Evolutionary conservation across 2,797 vertebrate genomes (phyloP).

Genomic region (Propithecus perrieri): DNA sequence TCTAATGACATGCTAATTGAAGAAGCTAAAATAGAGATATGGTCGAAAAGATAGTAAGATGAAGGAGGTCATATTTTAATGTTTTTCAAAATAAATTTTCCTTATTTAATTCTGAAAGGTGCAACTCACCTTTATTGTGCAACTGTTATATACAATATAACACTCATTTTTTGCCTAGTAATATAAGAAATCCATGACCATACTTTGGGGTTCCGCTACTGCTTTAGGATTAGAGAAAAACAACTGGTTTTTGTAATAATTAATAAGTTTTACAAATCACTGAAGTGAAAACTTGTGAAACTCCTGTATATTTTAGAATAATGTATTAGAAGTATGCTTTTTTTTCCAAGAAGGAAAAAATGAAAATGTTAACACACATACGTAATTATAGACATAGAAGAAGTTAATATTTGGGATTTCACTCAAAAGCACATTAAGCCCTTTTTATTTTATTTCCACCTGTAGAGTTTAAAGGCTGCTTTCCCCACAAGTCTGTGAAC

Average conservation of each 20-base stretch:
- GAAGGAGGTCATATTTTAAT: conserved; percentile 30
- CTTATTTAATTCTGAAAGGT: conserved; percentile 49
- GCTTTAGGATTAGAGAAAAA: conserved; percentile 39
- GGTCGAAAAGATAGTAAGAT: neutral
- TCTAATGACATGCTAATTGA: conserved; percentile 62
- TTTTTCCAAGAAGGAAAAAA: neutral
- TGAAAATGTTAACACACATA: neutral
- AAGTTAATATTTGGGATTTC: conserved; percentile 29
- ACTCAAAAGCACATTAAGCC: neutral
- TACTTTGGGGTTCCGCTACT: conserved; percentile 10
- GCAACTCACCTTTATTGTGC: neutral
- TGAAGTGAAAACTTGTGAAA: conserved; percentile 56
- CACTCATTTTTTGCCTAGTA: conserved; percentile 30
- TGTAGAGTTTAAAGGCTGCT: conserved; percentile 53
- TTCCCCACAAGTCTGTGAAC: neutral
- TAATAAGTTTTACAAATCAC: conserved; percentile 56
- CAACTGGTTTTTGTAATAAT: conserved; percentile 54
- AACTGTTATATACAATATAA: neutral
- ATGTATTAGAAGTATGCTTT: neutral
- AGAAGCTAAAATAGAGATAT: conserved; percentile 25
- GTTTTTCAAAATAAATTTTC: conserved; percentile 51
- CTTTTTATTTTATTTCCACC: conserved; percentile 44
- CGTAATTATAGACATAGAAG: neutral
- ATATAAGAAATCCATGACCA: conserved; percentile 5
- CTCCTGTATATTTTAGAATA: conserved; percentile 35